Evolutionary conservation across 2,888 invertebrate species (phyloP).

Genomic region (Acanthoscelides obtectus): DNA sequence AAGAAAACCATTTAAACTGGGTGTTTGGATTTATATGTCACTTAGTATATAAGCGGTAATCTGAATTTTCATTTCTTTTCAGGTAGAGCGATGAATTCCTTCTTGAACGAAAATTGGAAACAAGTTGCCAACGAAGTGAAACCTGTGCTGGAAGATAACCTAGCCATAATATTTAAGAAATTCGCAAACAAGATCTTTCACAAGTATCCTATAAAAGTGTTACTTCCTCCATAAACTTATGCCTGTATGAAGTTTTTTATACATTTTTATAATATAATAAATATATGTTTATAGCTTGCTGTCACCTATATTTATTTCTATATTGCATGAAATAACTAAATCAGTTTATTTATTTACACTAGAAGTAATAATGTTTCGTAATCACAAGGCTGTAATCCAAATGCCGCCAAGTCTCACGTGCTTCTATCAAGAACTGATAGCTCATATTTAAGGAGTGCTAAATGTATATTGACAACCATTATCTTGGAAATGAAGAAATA

Average conservation of each 20-base stretch:
- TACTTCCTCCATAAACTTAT: constrained; percentile 47
- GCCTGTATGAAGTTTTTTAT: background rate
- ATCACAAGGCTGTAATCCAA: too few species aligned
- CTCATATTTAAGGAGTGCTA: too few species aligned
- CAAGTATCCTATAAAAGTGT: constrained; percentile 53
- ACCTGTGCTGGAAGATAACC: constrained; percentile 61
- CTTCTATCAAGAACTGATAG: too few species aligned
- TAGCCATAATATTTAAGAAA: constrained; percentile 54
- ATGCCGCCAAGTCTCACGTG: too few species aligned
- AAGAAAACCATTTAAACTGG: too few species aligned
- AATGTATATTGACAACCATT: too few species aligned
- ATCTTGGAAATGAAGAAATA: too few species aligned
- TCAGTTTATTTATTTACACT: too few species aligned
- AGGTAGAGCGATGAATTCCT: constrained; percentile 69
- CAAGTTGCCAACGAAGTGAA: constrained; percentile 66
- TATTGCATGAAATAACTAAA: too few species aligned
- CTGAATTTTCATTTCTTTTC: constrained; percentile 22
- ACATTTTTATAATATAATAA: background rate
- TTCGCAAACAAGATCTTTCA: constrained; percentile 58
- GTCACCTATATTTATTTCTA: background rate
- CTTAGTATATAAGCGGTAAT: background rate
- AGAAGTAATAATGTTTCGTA: too few species aligned
- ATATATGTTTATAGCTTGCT: background rate
- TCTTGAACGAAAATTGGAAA: constrained; percentile 75
- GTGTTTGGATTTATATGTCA: too few species aligned